These are phyloP conservation scores for Bhutanitis thaidina DNA, from an alignment of 2,888 invertebrate species.

Conservation along the genomic window DNA sequence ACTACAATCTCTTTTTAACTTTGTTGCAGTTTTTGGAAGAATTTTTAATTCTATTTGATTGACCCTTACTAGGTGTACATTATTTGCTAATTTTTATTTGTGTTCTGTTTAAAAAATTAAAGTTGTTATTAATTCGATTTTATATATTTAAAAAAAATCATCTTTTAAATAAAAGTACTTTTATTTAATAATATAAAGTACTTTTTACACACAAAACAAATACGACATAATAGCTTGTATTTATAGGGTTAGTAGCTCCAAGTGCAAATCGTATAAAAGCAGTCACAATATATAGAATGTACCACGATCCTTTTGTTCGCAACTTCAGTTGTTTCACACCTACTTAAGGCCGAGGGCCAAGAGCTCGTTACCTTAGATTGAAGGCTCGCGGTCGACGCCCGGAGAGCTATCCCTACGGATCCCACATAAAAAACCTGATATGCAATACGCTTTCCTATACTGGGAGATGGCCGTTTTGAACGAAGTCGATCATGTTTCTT, in stretches of 20 bases:
- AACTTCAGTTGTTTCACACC: slow-evolving; percentile 66
- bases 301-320: slow-evolving; percentile 57
- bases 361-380: slow-evolving; percentile 70
- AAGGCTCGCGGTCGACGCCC: slow-evolving; percentile 69
- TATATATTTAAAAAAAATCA: too few relatives aligned
- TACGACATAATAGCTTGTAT: too few relatives aligned
- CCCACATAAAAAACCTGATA: slow-evolving; percentile 41
- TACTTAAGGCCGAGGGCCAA: slow-evolving; percentile 56
- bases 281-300: slow-evolving; percentile 29
- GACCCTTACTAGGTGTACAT: too few relatives aligned
- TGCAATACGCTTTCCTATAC: slow-evolving; percentile 37
- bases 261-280: slow-evolving; percentile 31
- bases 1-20: too few relatives aligned
- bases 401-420: slow-evolving; percentile 43
- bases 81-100: too few relatives aligned
- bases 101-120: too few relatives aligned
- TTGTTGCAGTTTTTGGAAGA: too few relatives aligned
- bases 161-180: not conserved
- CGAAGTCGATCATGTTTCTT: slow-evolving; percentile 24
- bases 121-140: too few relatives aligned
- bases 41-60: too few relatives aligned
- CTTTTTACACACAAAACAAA: too few relatives aligned
- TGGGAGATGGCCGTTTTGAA: slow-evolving; percentile 31
- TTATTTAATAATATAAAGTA: too few relatives aligned
- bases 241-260: too few relatives aligned